Percentiles rank a stretch among this genome's conserved stretches.
phyloP scores from a whole-genome alignment of 2,888 invertebrate genomes.

The Tachina grossa region DNA sequence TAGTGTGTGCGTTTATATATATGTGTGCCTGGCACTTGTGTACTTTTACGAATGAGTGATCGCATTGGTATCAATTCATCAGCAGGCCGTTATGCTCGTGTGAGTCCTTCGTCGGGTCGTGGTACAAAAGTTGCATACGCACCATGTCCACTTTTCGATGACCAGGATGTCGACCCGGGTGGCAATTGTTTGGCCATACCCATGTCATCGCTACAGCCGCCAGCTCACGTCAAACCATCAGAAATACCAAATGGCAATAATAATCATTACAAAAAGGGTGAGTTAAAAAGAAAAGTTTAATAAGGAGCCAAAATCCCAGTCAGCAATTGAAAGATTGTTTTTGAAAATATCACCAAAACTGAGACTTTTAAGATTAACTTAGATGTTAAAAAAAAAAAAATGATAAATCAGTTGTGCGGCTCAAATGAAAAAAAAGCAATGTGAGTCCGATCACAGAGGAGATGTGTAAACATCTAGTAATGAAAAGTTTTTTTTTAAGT shows the following conservation, averaged over 20 bases:
- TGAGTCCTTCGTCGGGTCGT: conserved; percentile 82
- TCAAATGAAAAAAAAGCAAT: no score
- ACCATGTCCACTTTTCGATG: conserved; percentile 82
- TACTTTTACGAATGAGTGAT: conserved; percentile 76
- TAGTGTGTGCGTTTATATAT: background rate
- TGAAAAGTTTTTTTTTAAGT: no score
- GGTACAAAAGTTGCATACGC: conserved; percentile 82
- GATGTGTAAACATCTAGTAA: no score
- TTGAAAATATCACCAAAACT: no score
- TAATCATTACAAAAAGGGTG: conserved; percentile 75
- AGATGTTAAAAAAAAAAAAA: no score
- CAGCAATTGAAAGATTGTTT: no score
- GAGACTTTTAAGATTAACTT: no score
- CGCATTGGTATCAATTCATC: conserved; percentile 69
- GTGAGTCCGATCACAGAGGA: no score
- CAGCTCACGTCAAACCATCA: conserved; percentile 25
- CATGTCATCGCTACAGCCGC: conserved; percentile 81
- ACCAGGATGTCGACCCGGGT: conserved; percentile 79
- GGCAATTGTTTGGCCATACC: conserved; percentile 82
- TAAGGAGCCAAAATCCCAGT: background rate
- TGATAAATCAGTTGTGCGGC: no score
- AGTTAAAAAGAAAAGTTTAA: conserved; percentile 21
- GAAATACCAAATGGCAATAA: conserved; percentile 51
- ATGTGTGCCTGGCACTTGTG: background rate
- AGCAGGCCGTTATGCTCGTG: conserved; percentile 81